Base-by-base conservation (phyloP, 2,113 vertebrate species). In the Oreochromis aureus region DNA sequence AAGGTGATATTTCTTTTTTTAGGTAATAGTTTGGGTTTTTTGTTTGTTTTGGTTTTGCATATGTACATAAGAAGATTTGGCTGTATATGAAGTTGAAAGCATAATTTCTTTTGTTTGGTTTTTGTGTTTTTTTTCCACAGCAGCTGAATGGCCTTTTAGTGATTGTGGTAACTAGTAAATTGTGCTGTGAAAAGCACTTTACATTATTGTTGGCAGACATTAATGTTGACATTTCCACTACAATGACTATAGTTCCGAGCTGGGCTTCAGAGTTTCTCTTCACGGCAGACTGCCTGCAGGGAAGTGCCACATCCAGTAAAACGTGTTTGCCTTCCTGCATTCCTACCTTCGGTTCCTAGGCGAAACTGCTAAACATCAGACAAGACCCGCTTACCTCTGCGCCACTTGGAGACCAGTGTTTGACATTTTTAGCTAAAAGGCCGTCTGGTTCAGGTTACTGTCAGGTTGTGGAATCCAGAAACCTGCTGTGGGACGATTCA, bases 341-440 rank as follows among this genome's bases (percentile, higher is more conserved):
- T 95, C 91, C 82, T 93, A 53, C 80, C 83, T 90, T 88, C 78
- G 51, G 94, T 92, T 93, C 87, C 90, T 85, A 85, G 87, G 92
- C 86, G 71, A 89, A 88, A 91, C 78, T 82, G 89, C 88, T 87
- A 92, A 95, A 94, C 88, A 89, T 92, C 87, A 89, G 18, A 48
- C 54, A 89, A 82, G 89, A 86, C 36, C 55, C 88, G 86, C 84
- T 93, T 94, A 89, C 89, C 85, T 90, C 85, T 59, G 91, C 92
- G 89, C 55, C 85, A 87, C 56, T 83, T 10, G 6, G 78, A 88
- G 86, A 85, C 78, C 85, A 56, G 51, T 69, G 46, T 89, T 92
- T 87, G 61, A 89, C 89, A 87, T 91, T 89, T 90, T 86, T 86
- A 54, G 86, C 90, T 39, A 44, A 61, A 80, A 59, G 85, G 59